phyloP scores from a whole-genome alignment of 2,888 invertebrate genomes.

The Chymomyza procnemis region DNA sequence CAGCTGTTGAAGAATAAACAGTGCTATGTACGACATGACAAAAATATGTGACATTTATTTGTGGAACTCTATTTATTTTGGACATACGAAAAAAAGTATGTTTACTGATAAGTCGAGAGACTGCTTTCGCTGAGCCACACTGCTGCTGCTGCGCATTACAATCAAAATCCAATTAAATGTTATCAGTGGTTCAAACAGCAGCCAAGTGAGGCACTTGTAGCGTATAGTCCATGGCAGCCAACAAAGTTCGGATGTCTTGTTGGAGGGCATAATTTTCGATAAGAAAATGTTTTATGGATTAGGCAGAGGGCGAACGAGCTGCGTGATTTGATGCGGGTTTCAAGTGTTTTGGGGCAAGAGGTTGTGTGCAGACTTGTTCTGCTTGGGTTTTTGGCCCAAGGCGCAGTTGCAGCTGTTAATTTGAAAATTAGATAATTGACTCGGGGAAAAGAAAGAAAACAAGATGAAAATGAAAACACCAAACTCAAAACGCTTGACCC shows the following conservation, averaged over 20 bases:
- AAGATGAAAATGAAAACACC: slow-evolving; percentile 42
- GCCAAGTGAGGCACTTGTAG: not conserved
- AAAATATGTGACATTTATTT: slow-evolving; percentile 10
- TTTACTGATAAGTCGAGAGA: slow-evolving; percentile 39
- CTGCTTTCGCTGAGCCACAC: slow-evolving; percentile 30
- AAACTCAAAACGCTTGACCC: slow-evolving; percentile 48
- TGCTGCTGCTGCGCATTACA: slow-evolving; percentile 34
- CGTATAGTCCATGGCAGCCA: too few species aligned
- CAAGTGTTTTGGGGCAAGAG: slow-evolving; percentile 15
- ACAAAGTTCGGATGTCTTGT: slow-evolving; percentile 30
- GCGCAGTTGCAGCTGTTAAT: slow-evolving; percentile 60
- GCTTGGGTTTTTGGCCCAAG: slow-evolving; percentile 23
- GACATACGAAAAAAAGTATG: not conserved
- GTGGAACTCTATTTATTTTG: slow-evolving; percentile 21
- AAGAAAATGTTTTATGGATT: slow-evolving; percentile 2
- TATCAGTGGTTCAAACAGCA: slow-evolving; percentile 40
- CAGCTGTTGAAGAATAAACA: slow-evolving; percentile 1
- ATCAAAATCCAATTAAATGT: slow-evolving; percentile 65
- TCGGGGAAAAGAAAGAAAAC: slow-evolving; percentile 6
- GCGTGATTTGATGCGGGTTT: slow-evolving; percentile 6
- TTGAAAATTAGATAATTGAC: slow-evolving; percentile 65
- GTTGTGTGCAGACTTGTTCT: not conserved
- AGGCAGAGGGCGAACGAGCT: not conserved
- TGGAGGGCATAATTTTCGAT: slow-evolving; percentile 20
- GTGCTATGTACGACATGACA: slow-evolving; percentile 2